A percentile compares a stretch with the other conserved stretches of the same genome.
Conservation (phyloP, 2,888 invertebrate genomes). For the Xylocampa areola region DNA sequence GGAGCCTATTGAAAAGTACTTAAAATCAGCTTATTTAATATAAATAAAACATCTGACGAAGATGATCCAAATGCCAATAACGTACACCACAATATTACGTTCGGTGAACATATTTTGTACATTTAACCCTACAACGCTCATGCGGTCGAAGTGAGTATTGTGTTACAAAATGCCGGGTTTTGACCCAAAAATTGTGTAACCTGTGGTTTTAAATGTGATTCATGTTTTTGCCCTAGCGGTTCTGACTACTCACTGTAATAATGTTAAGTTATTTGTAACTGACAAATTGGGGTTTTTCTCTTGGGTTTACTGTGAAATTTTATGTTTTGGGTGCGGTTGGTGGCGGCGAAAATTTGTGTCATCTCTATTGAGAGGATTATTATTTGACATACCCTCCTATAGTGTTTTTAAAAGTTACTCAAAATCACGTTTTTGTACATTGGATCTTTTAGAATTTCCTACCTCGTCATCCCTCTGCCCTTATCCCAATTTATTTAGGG, state of each 20-base stretch:
- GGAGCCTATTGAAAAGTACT: too few species aligned
- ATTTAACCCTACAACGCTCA: slow-evolving; percentile 48
- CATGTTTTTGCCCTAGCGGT: slow-evolving; percentile 48
- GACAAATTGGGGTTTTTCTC: slow-evolving; percentile 33
- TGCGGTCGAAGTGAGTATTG: slow-evolving; percentile 53
- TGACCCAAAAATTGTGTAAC: slow-evolving; percentile 57
- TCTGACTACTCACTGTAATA: slow-evolving; percentile 37
- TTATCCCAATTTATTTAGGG: too few species aligned
- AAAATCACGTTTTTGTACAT: too few species aligned
- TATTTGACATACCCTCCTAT: too few species aligned
- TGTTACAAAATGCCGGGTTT: slow-evolving; percentile 57
- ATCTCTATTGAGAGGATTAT: too few species aligned
- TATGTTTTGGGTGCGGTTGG: neutral
- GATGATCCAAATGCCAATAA: slow-evolving; percentile 31
- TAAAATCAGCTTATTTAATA: neutral
- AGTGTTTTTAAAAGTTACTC: too few species aligned
- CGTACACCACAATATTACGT: slow-evolving; percentile 44
- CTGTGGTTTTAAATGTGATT: slow-evolving; percentile 56
- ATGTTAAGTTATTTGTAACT: slow-evolving; percentile 39
- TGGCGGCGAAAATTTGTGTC: too few species aligned
- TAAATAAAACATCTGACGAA: slow-evolving; percentile 18
- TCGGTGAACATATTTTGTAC: slow-evolving; percentile 44
- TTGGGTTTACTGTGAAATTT: neutral
- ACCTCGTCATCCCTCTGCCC: too few species aligned
- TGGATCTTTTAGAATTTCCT: too few species aligned